phyloP scores from a whole-genome alignment of 2,888 invertebrate genomes.

The Standfussiana lucernea region DNA sequence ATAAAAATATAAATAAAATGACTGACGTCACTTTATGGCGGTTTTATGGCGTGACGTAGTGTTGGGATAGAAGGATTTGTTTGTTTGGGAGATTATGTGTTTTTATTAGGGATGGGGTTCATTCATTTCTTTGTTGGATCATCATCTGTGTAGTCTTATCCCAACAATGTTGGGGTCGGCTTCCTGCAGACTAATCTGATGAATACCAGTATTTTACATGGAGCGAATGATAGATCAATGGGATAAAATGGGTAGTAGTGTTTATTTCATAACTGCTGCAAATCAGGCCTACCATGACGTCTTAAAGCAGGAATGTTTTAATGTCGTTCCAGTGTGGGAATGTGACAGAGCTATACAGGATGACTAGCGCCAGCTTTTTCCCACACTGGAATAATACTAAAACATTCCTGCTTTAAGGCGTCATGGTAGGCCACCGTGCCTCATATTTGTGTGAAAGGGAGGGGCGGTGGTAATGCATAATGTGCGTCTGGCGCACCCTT shows the following conservation, averaged over 20 bases:
- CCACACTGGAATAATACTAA: no score
- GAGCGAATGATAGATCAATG: not conserved
- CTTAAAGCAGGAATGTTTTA: no score
- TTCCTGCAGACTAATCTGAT: not conserved
- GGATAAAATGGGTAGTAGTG: not conserved
- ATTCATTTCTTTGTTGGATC: not conserved
- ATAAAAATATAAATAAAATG: constrained; percentile 47
- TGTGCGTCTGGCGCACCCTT: not conserved
- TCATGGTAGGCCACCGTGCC: no score
- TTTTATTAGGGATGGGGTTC: not conserved
- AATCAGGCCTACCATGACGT: no score
- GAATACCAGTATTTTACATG: not conserved
- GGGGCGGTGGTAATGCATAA: no score
- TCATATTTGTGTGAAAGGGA: no score
- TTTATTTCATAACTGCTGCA: no score
- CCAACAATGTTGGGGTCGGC: not conserved
- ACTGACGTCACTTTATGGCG: constrained; percentile 28
- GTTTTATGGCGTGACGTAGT: constrained; percentile 30
- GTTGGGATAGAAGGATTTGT: constrained; percentile 23
- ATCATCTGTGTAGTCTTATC: not conserved
- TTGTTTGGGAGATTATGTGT: constrained; percentile 3
- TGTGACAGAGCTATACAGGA: no score
- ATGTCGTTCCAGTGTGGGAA: no score
- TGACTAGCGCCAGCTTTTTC: no score
- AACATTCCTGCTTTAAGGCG: no score